Base-by-base conservation (phyloP, 2,113 vertebrate species). In the Osmerus eperlanus region DNA sequence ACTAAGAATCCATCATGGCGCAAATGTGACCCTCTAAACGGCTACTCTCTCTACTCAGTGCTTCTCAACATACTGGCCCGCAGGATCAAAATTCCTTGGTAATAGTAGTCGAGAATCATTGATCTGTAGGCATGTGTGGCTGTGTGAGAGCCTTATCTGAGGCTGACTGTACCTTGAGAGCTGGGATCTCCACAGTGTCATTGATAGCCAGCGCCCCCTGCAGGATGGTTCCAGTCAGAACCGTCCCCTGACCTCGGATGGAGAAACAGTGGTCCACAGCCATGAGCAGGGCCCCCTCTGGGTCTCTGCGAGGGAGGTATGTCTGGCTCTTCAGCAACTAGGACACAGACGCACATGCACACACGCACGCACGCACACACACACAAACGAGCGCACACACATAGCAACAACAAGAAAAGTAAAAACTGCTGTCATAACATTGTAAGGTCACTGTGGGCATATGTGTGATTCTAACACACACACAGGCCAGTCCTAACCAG, bases 241-340 rank as follows among this genome's bases (percentile, higher is more conserved):
- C 95, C 0, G 97, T 99, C 81, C 97, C 97, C 84, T 99, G 97
- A 84, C 97, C 97, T 53, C 92, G 95, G 89, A 99, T 98, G 77
- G 95, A 98, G 90, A 99, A 99, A 82, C 97, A 99, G 84, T 99
- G 97, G 89, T 99, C 97, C 2, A 98, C 94, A 3, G 97, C 95
- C 95, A 99, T 97, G 52, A 99, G 93, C 61, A 99, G 94, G 15
- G 94, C 88, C 62, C 97, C 97, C 0, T 87, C 91, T 3, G 96
- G 91, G 78, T 98, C 93, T 91, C 97, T 93, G 4, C 77, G 83
- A 5, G 97, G 97, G 84, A 98, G 87, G 86, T 95, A 95, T 9
- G 94, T 92, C 89, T 97, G 94, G 68, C 94, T 92, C 82, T 92
- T 96, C 87, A 99, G 89, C 80, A 99, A 92, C 97, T 99, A 77